These are phyloP conservation scores for Sceliomorpha sp. DNA, from an alignment of 2,888 invertebrate genomes.

Conservation along the genomic window DNA sequence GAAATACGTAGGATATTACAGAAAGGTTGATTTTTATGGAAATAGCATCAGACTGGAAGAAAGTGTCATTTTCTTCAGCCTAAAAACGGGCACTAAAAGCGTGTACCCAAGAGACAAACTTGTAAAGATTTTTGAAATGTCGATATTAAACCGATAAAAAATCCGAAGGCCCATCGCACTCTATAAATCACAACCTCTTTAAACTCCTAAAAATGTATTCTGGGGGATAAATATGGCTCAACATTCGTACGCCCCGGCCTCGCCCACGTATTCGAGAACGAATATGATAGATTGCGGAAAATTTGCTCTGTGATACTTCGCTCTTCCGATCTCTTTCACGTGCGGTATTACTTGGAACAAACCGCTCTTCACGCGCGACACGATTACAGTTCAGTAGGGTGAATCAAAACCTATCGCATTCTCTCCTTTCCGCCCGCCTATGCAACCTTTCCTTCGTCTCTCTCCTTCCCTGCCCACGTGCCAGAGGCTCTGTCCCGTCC, in stretches of 20 bases:
- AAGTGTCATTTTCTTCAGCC: too few relatives aligned
- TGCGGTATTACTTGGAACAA: conserved; percentile 65
- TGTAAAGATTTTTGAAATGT: too few relatives aligned
- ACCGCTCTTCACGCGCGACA: conserved; percentile 64
- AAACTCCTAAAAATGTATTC: too few relatives aligned
- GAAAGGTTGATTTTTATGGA: too few relatives aligned
- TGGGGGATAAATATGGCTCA: too few relatives aligned
- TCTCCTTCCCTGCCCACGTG: conserved; percentile 41
- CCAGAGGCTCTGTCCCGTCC: conserved; percentile 45
- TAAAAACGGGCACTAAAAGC: too few relatives aligned
- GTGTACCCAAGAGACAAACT: too few relatives aligned
- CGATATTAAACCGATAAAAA: too few relatives aligned
- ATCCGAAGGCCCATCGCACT: too few relatives aligned
- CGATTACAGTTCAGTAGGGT: conserved; percentile 66
- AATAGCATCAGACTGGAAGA: too few relatives aligned
- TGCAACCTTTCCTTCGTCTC: conserved; percentile 7
- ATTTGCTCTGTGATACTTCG: conserved; percentile 1
- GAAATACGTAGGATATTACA: too few relatives aligned
- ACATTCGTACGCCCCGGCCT: neutral
- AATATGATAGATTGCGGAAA: conserved; percentile 4
- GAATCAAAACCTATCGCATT: conserved; percentile 46
- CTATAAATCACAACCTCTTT: too few relatives aligned
- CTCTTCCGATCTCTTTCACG: conserved; percentile 37
- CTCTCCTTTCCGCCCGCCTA: conserved; percentile 19
- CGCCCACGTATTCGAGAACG: neutral